Conservation (phyloP, 1,140 invertebrate species). For the Battus philenor region DNA sequence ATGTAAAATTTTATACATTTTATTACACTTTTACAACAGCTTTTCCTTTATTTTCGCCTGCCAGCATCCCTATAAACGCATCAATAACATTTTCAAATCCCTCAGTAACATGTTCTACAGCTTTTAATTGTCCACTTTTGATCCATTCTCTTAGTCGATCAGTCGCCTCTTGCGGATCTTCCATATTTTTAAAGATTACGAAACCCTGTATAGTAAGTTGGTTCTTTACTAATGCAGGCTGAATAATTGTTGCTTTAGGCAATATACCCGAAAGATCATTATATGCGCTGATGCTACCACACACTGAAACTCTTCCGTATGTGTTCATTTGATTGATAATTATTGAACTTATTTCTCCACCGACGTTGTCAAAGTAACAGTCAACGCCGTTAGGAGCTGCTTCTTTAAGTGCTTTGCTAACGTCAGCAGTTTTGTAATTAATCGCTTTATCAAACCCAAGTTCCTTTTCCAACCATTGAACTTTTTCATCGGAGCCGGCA, state of each 20-base stretch:
- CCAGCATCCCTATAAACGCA: slow-evolving; percentile 76
- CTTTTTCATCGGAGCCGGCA: not conserved
- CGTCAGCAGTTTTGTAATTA: too few relatives aligned
- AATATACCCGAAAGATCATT: not conserved
- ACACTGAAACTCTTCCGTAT: too few relatives aligned
- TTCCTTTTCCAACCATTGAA: too few relatives aligned
- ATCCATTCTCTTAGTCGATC: slow-evolving; percentile 65
- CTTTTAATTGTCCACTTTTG: slow-evolving; percentile 72
- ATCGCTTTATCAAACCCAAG: too few relatives aligned
- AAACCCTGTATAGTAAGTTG: slow-evolving; percentile 6
- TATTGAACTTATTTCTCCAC: not conserved
- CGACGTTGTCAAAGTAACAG: slow-evolving; percentile 5
- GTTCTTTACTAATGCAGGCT: not conserved
- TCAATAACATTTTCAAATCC: slow-evolving; percentile 77
- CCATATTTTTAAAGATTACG: not conserved
- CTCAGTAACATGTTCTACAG: slow-evolving; percentile 71
- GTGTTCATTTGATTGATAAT: not conserved
- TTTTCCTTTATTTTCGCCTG: slow-evolving; percentile 78
- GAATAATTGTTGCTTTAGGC: not conserved
- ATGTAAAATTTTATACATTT: too few relatives aligned
- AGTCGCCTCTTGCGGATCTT: slow-evolving; percentile 51
- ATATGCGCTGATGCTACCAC: slow-evolving; percentile 6
- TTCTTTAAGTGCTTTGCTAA: too few relatives aligned
- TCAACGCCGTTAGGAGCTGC: too few relatives aligned
- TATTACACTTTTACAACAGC: slow-evolving; percentile 69